These are phyloP conservation scores for Emydocephalus ijimae DNA, from an alignment of 2,113 vertebrate genomes.

Conservation along the genomic window DNA sequence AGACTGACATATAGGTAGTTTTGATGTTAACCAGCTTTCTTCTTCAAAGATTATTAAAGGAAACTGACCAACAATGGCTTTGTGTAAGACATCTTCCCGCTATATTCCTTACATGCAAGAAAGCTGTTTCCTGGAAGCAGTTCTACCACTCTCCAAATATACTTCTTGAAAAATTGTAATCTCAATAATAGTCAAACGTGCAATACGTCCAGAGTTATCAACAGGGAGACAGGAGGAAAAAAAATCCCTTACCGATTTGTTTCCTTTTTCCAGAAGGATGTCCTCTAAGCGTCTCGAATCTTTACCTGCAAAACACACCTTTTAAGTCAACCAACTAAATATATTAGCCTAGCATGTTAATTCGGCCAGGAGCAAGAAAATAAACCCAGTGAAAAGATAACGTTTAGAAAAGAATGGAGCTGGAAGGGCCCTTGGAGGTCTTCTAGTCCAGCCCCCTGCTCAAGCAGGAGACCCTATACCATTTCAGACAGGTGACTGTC, in stretches of 20 bases:
- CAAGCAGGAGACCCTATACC: no score
- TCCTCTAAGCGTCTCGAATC: constrained; percentile 53
- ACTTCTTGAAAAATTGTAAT: neutral
- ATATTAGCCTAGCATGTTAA: neutral
- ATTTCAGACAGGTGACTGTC: no score
- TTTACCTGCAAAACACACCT: constrained; percentile 66
- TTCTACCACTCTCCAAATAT: neutral
- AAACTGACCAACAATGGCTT: neutral
- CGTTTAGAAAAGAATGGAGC: neutral
- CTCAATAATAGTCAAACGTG: neutral
- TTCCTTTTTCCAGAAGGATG: constrained; percentile 70
- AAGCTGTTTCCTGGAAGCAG: neutral
- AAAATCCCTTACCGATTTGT: constrained; percentile 57
- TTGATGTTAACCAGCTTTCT: neutral
- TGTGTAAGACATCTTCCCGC: neutral
- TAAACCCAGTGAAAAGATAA: neutral
- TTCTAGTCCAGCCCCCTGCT: no score
- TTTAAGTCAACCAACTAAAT: neutral
- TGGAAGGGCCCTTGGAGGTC: no score
- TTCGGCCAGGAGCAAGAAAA: neutral
- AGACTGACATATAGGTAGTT: no score
- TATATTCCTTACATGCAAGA: neutral
- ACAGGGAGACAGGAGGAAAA: neutral
- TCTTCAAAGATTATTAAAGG: neutral
- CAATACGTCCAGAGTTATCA: constrained; percentile 8